These are phyloP conservation scores for Numenius phaeopus DNA, from an alignment of 2,797 vertebrate genomes.

Conservation along the genomic window DNA sequence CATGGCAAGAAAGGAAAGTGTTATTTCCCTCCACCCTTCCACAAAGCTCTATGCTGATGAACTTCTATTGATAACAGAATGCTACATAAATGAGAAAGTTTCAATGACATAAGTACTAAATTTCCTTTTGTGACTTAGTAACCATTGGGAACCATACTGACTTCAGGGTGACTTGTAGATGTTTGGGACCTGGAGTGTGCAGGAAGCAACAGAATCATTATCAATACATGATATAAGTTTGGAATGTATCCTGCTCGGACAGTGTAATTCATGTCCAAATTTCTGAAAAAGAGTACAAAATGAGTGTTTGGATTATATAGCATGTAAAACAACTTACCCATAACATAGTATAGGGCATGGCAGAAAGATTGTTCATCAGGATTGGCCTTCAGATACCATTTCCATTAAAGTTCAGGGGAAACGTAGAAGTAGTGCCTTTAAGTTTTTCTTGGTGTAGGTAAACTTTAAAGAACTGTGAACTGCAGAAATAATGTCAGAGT, in stretches of 20 bases:
- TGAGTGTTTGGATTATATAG: background rate
- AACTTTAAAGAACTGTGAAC: background rate
- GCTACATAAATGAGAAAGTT: background rate
- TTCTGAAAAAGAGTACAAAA: background rate
- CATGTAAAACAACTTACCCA: background rate
- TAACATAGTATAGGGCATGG: accelerated
- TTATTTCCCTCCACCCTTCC: background rate
- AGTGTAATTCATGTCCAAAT: background rate
- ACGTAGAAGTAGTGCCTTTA: background rate
- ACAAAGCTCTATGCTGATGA: background rate
- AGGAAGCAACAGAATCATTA: background rate
- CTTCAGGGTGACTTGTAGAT: background rate
- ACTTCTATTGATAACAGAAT: background rate
- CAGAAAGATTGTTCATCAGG: too few relatives aligned
- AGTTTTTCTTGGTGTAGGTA: background rate
- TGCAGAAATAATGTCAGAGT: accelerated
- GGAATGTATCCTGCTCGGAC: background rate
- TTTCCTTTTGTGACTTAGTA: background rate
- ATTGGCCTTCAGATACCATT: background rate
- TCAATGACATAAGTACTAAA: accelerated
- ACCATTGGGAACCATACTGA: too few relatives aligned
- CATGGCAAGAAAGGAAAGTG: background rate
- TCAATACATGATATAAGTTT: background rate
- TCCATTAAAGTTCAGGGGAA: background rate
- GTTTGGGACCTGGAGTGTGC: background rate